Evolutionary conservation across 2,888 invertebrate genomes (phyloP).

Genomic region (Ophonus ardosiacus): DNA sequence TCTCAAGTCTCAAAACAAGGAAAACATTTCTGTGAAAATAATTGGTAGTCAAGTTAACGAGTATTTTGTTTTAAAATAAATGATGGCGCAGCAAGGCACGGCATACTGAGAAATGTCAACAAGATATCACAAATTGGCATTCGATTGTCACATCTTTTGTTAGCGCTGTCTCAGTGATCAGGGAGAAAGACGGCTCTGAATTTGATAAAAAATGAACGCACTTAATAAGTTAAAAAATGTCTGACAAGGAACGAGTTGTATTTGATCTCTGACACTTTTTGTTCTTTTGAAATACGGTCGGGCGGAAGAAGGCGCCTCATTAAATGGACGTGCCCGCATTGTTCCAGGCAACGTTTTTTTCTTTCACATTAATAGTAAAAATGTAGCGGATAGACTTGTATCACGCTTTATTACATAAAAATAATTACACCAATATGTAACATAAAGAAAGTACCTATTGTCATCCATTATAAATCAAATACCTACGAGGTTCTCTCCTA

Average conservation of each 20-base stretch:
- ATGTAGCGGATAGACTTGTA: slow-evolving; percentile 4
- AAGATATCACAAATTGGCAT: slow-evolving; percentile 54
- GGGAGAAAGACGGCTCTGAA: not conserved
- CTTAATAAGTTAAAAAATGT: slow-evolving; percentile 59
- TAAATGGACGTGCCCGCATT: slow-evolving; percentile 54
- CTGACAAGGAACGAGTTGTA: slow-evolving; percentile 57
- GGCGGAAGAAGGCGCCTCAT: slow-evolving; percentile 47
- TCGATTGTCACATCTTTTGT: slow-evolving; percentile 55
- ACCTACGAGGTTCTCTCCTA: too few species aligned
- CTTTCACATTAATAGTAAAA: slow-evolving; percentile 37
- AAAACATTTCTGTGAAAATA: slow-evolving; percentile 48
- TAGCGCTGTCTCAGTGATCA: slow-evolving; percentile 1
- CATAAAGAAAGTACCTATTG: not conserved
- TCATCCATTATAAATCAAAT: not conserved
- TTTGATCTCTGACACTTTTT: slow-evolving; percentile 61
- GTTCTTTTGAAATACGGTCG: slow-evolving; percentile 46
- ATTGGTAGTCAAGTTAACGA: slow-evolving; percentile 56
- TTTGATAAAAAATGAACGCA: slow-evolving; percentile 54
- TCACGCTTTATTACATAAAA: not conserved
- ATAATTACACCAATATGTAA: not conserved
- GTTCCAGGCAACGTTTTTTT: slow-evolving; percentile 10
- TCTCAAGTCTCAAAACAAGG: slow-evolving; percentile 22
- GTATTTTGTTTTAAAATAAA: slow-evolving; percentile 47
- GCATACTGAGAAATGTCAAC: slow-evolving; percentile 43
- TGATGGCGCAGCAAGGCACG: slow-evolving; percentile 24